Evolutionary conservation across 2,888 invertebrate genomes (phyloP).

Genomic region (Caenorhabditis zanzibari): DNA sequence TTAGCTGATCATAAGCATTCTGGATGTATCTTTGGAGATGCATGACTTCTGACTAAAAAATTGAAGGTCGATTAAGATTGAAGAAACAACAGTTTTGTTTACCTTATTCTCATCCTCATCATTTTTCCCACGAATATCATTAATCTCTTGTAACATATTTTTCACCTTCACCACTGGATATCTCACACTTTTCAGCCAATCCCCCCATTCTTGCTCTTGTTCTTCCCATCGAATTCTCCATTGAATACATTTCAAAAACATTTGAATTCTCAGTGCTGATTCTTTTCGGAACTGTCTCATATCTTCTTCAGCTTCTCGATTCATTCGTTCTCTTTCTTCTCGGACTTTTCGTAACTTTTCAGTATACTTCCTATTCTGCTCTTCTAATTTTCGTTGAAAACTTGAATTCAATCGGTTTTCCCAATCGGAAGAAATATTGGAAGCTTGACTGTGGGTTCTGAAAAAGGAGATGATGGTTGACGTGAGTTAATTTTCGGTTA

Average conservation of each 20-base stretch:
- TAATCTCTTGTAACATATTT: not conserved
- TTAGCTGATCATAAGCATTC: slow-evolving; percentile 16
- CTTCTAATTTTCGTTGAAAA: slow-evolving; percentile 26
- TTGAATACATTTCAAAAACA: slow-evolving; percentile 19
- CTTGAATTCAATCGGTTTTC: not conserved
- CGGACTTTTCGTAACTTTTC: slow-evolving; percentile 2
- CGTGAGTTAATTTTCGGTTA: not conserved
- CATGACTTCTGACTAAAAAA: slow-evolving; percentile 7
- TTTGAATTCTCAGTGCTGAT: slow-evolving; percentile 11
- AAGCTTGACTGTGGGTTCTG: not conserved
- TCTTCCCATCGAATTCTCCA: slow-evolving; percentile 36
- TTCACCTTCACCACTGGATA: slow-evolving; percentile 22
- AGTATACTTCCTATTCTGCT: slow-evolving; percentile 14
- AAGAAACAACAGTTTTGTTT: not conserved
- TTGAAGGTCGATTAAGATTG: no score
- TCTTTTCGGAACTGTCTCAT: slow-evolving; percentile 22
- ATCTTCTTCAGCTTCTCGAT: slow-evolving; percentile 18
- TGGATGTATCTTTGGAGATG: not conserved
- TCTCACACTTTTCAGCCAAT: slow-evolving; percentile 20
- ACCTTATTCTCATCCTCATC: slow-evolving; percentile 15
- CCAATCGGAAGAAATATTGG: not conserved
- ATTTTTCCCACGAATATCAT: not conserved
- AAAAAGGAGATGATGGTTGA: not conserved
- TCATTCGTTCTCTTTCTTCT: slow-evolving; percentile 7
- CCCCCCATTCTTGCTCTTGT: slow-evolving; percentile 33